A percentile compares a stretch with the other conserved stretches of the same genome.
phyloP scores from a whole-genome alignment of 2,888 invertebrate species.

The Ceraclea dissimilis region DNA sequence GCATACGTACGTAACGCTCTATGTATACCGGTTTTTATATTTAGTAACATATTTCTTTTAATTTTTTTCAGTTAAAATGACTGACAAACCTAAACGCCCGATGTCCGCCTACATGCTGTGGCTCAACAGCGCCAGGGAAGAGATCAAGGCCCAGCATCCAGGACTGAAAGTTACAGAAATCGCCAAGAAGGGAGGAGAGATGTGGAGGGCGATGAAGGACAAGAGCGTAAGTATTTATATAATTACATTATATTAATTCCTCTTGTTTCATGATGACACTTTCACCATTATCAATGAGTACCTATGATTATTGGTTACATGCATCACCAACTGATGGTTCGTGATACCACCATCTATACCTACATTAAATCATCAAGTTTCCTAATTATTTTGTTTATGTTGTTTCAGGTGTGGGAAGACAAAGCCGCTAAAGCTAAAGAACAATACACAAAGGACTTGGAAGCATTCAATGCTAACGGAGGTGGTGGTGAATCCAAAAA shows the following conservation, averaged over 20 bases:
- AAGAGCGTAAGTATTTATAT: slow-evolving; percentile 59
- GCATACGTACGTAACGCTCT: slow-evolving; percentile 5
- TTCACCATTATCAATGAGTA: slow-evolving; percentile 16
- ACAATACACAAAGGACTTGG: slow-evolving; percentile 81
- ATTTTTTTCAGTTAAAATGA: slow-evolving; percentile 43
- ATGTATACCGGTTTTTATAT: slow-evolving; percentile 4
- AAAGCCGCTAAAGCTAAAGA: slow-evolving; percentile 84
- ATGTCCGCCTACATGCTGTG: slow-evolving; percentile 92
- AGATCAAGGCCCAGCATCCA: slow-evolving; percentile 84
- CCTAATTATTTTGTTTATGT: slow-evolving; percentile 1
- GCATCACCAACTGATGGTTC: slow-evolving; percentile 20
- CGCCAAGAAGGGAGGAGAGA: slow-evolving; percentile 89
- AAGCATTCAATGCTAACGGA: slow-evolving; percentile 79
- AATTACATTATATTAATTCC: background rate
- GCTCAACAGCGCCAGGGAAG: slow-evolving; percentile 82
- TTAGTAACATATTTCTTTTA: background rate
- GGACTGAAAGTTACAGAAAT: slow-evolving; percentile 89
- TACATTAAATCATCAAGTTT: background rate
- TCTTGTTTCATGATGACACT: slow-evolving; percentile 16
- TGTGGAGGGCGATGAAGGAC: slow-evolving; percentile 87
- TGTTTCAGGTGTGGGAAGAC: slow-evolving; percentile 76
- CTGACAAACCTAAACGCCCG: slow-evolving; percentile 89
- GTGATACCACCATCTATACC: background rate
- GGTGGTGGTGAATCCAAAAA: slow-evolving; percentile 51
- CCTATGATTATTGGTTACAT: slow-evolving; percentile 20